Percentiles rank a stretch among this genome's conserved stretches.
phyloP scores from a whole-genome alignment of 2,113 vertebrate species.

The Lamprologus lemairii region DNA sequence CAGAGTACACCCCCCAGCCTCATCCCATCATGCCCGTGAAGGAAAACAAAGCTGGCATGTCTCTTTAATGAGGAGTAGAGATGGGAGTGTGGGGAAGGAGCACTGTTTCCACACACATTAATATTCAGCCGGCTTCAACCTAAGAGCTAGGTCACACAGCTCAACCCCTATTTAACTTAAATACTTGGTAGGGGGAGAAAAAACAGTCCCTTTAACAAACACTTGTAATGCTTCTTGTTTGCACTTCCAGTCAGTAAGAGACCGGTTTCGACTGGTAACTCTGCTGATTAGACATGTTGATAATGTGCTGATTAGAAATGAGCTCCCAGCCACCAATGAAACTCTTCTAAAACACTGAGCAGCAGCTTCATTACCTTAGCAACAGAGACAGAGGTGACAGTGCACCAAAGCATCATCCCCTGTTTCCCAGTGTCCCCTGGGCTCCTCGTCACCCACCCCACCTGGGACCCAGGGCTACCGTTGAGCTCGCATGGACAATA shows the following conservation, averaged over 20 bases:
- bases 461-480: conserved; percentile 49
- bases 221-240: background rate
- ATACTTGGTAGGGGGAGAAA: background rate
- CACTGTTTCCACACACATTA: conserved; percentile 57
- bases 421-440: conserved; percentile 7
- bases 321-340: background rate
- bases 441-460: conserved; percentile 32
- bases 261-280: background rate
- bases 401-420: conserved; percentile 39
- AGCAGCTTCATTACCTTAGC: conserved; percentile 9
- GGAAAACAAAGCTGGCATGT: conserved; percentile 78
- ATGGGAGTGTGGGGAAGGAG: conserved; percentile 56
- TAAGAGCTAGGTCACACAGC: conserved; percentile 47
- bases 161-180: conserved; percentile 38
- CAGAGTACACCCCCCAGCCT: conserved; percentile 53
- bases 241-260: background rate
- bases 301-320: conserved; percentile 30
- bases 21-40: conserved; percentile 68
- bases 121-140: conserved; percentile 57
- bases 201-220: background rate
- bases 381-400: conserved; percentile 29
- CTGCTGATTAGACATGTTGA: background rate
- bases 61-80: conserved; percentile 71
- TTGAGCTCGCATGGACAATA: conserved; percentile 29
- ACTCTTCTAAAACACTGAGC: background rate